phyloP scores from a whole-genome alignment of 2,888 invertebrate species.

The Bembecia ichneumoniformis region DNA sequence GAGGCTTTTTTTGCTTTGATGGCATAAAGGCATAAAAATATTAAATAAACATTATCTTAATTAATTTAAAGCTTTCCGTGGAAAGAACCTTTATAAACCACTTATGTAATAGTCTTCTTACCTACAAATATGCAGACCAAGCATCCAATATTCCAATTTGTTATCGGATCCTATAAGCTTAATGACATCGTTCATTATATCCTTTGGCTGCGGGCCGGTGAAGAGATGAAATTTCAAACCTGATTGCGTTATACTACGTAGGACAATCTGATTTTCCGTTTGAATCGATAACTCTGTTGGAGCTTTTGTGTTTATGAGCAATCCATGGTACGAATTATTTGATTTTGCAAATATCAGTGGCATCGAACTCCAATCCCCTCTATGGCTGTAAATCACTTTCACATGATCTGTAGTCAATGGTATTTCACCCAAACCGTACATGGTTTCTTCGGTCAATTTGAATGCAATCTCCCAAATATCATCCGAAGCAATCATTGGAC shows the following conservation, averaged over 20 bases:
- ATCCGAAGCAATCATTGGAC: slow-evolving; percentile 72
- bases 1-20: too few species aligned
- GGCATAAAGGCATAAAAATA: too few species aligned
- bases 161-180: slow-evolving; percentile 27
- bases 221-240: slow-evolving; percentile 54
- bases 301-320: slow-evolving; percentile 62
- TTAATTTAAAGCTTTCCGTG: too few species aligned
- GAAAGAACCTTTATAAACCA: too few species aligned
- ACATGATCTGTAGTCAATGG: slow-evolving; percentile 37
- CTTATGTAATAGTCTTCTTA: slow-evolving; percentile 16
- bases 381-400: slow-evolving; percentile 60
- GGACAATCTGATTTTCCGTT: slow-evolving; percentile 63
- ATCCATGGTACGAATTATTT: slow-evolving; percentile 69
- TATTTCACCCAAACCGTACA: slow-evolving; percentile 73
- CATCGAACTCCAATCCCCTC: slow-evolving; percentile 46
- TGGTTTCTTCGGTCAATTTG: slow-evolving; percentile 57
- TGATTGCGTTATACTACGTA: slow-evolving; percentile 67
- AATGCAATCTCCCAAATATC: slow-evolving; percentile 75
- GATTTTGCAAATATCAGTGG: slow-evolving; percentile 68
- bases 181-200: slow-evolving; percentile 51
- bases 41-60: too few species aligned
- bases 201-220: slow-evolving; percentile 46
- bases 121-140: slow-evolving; percentile 59
- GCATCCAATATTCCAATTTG: slow-evolving; percentile 56
- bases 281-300: slow-evolving; percentile 70